Percentiles rank a stretch among this genome's conserved stretches.
These are phyloP conservation scores for Batillaria attramentaria DNA, from an alignment of 1,140 invertebrate species.

Conservation along the genomic window DNA sequence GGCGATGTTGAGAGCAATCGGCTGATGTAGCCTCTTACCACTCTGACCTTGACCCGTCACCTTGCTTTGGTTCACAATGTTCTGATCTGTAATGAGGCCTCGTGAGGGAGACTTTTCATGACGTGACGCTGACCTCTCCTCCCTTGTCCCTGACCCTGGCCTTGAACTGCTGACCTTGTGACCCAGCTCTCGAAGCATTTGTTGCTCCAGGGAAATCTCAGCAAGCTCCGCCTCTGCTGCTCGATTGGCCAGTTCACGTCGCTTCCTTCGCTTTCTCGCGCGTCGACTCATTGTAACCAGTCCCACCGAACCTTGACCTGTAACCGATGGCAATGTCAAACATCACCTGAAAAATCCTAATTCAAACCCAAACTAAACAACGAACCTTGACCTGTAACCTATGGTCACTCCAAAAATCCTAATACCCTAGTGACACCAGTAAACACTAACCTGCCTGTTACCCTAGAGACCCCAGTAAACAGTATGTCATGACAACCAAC, in stretches of 20 bases:
- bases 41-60: background rate
- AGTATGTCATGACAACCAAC: too few relatives aligned
- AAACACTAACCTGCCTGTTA: background rate
- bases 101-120: slow-evolving; percentile 20
- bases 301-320: slow-evolving; percentile 12
- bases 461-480: too few relatives aligned
- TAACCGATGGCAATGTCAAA: too few relatives aligned
- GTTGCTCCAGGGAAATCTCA: slow-evolving; percentile 67
- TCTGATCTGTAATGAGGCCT: slow-evolving; percentile 35
- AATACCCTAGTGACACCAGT: too few relatives aligned
- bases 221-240: slow-evolving; percentile 67
- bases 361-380: too few relatives aligned
- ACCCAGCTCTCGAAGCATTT: slow-evolving; percentile 62
- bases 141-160: slow-evolving; percentile 14
- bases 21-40: slow-evolving; percentile 64
- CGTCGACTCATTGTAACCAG: slow-evolving; percentile 39
- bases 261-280: slow-evolving; percentile 59
- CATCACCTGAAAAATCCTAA: too few relatives aligned
- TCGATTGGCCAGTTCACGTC: slow-evolving; percentile 60
- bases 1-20: slow-evolving; percentile 59
- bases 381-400: too few relatives aligned
- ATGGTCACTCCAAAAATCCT: too few relatives aligned
- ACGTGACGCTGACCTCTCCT: slow-evolving; percentile 29
- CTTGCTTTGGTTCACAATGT: slow-evolving; percentile 38
- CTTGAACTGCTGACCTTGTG: slow-evolving; percentile 48